phyloP scores from a whole-genome alignment of 2,797 vertebrate species.

The Periparus ater region DNA sequence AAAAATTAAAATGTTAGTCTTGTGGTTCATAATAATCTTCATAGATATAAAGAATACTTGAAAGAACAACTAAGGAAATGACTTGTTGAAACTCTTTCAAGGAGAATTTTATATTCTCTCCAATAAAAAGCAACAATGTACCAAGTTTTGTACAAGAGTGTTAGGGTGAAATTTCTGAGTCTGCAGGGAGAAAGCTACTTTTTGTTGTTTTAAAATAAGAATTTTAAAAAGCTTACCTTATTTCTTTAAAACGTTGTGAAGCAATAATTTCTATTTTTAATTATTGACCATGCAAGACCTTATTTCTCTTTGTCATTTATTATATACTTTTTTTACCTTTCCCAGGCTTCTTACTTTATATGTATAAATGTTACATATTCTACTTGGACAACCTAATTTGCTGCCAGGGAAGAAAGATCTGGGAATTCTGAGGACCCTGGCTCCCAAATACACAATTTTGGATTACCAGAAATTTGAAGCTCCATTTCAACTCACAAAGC shows the following conservation, averaged over 20 bases:
- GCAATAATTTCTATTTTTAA: not conserved
- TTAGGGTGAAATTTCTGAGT: not conserved
- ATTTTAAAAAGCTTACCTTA: not conserved
- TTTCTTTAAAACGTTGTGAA: not conserved
- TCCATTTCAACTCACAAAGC: not conserved
- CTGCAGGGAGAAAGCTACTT: not conserved
- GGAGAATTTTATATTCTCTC: slow-evolving; percentile 3
- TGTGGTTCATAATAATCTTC: not conserved
- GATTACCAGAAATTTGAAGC: not conserved
- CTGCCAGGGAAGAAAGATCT: not conserved
- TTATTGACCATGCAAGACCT: not conserved
- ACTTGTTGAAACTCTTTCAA: slow-evolving; percentile 12
- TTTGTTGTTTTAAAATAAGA: not conserved
- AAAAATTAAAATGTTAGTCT: not conserved
- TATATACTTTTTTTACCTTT: fast-evolving
- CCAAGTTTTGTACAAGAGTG: not conserved
- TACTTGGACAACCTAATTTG: not conserved
- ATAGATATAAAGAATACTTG: not conserved
- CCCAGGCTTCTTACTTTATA: not conserved
- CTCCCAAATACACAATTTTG: not conserved
- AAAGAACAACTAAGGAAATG: slow-evolving; percentile 25
- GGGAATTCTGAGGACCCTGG: not conserved
- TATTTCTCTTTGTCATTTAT: not conserved
- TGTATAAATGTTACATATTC: not conserved
- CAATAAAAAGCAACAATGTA: not conserved